A percentile compares a stretch with the other conserved stretches of the same genome.
These are phyloP conservation scores for Cheilosia impressa DNA, from an alignment of 2,888 invertebrate species.

Conservation along the genomic window DNA sequence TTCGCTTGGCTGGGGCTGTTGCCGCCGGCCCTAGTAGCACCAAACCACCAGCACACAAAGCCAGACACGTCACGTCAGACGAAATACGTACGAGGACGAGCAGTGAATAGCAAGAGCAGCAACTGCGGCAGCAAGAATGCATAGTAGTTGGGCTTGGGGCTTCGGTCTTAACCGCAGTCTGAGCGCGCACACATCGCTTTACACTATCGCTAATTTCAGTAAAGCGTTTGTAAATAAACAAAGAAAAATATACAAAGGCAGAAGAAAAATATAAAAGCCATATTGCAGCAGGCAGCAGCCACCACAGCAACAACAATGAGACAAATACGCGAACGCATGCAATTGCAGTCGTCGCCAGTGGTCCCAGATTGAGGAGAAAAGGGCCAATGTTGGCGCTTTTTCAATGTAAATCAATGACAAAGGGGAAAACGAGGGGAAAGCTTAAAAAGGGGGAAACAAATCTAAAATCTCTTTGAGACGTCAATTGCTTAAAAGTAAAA, in stretches of 20 bases:
- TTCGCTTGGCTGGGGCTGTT: conserved; percentile 9
- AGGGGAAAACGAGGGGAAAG: too few species aligned
- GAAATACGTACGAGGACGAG: conserved; percentile 30
- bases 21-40: conserved; percentile 4
- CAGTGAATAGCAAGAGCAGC: conserved; percentile 42
- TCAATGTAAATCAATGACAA: too few species aligned
- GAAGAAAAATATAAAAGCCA: background rate
- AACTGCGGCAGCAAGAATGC: conserved; percentile 19
- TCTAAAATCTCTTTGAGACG: too few species aligned
- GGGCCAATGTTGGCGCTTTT: too few species aligned
- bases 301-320: conserved; percentile 2
- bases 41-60: conserved; percentile 14
- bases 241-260: conserved; percentile 49
- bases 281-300: background rate
- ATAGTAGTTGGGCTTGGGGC: conserved; percentile 11
- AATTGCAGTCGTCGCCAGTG: conserved; percentile 12
- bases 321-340: conserved; percentile 39
- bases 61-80: conserved; percentile 41
- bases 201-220: conserved; percentile 58
- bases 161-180: conserved; percentile 35
- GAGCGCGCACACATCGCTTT: conserved; percentile 13
- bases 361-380: too few species aligned
- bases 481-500: too few species aligned
- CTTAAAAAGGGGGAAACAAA: too few species aligned
- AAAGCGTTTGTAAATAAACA: conserved; percentile 66